Evolutionary conservation across 2,113 vertebrate genomes (phyloP).

Genomic region (Cathartes aura): DNA sequence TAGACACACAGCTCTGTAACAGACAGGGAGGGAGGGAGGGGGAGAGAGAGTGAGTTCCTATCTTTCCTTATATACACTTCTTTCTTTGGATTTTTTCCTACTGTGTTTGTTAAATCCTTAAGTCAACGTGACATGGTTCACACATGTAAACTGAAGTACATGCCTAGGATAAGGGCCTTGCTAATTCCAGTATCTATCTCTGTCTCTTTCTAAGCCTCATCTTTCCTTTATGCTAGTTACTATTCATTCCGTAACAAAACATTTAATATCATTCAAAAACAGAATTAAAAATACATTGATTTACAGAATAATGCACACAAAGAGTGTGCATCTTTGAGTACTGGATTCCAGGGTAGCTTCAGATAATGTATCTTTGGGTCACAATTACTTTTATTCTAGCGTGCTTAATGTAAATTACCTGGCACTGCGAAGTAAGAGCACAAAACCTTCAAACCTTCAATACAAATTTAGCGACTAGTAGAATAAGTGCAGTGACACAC

Average conservation of each 20-base stretch:
- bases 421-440: neutral
- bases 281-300: neutral
- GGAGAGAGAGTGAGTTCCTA: neutral
- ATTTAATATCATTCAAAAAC: neutral
- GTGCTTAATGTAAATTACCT: neutral
- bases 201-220: neutral
- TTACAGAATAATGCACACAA: neutral
- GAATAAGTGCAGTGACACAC: neutral
- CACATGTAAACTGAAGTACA: neutral
- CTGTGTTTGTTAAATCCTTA: neutral
- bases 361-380: neutral
- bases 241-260: neutral
- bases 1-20: neutral
- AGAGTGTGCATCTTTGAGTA: neutral
- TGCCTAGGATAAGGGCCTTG: neutral
- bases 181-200: neutral
- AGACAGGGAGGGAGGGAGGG: neutral
- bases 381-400: neutral
- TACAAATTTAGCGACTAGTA: neutral
- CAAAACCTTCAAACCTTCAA: neutral
- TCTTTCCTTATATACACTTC: neutral
- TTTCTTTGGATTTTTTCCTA: neutral
- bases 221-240: neutral
- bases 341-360: neutral
- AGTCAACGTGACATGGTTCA: neutral